Base-by-base conservation (phyloP, 92 coral and sea anemone species). In the Umimayanthus kanabou region DNA sequence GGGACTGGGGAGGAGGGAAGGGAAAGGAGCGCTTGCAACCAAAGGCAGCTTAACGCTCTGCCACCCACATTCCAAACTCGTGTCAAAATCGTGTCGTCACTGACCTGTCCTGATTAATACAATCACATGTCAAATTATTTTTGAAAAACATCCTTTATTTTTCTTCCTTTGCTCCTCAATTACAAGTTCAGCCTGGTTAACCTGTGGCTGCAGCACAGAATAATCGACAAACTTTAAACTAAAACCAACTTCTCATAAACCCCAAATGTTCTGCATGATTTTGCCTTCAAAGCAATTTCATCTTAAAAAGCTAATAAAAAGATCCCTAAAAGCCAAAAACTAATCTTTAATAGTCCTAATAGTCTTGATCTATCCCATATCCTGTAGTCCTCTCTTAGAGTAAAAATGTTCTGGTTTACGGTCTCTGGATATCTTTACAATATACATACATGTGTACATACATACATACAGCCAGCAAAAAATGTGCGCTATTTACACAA, bases 131-230 rank as follows among this genome's bases (percentile, higher is more conserved):
- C 18, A 13, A 53, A 42, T 14, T 20, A 29, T 57, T 67, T 45
- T 83, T 29, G 29, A 83, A 82, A 83, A 83, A 69, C 8, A 25
- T 83, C 42, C 87, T 83, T 83, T 83, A 83, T 83, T 83, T 53
- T 28, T 30, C 65, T 25, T 70, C 37, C 30, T 45, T 30, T 25
- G 67, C 25, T 43, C 53, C 55, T 39, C 57, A 73, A 67, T 43
- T 83, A 70, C 87, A 70, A 71, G 87, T 70, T 83, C 78, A 71
- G 87, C 87, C 87, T n/a, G 40, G 28, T 83, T 79, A 82, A 84
- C 87, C 94, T 86, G 95, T 91, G 97, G 70, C 97, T 90, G 97
- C 95, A 92, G 97, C 97, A 94, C 92, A 93, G 95, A 50, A 89
- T 83, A 83, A 83, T 20, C 28, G 87, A 83, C 79, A 83, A 83